phyloP scores from a whole-genome alignment of 2,888 invertebrate species.

The Eledona agricola region DNA sequence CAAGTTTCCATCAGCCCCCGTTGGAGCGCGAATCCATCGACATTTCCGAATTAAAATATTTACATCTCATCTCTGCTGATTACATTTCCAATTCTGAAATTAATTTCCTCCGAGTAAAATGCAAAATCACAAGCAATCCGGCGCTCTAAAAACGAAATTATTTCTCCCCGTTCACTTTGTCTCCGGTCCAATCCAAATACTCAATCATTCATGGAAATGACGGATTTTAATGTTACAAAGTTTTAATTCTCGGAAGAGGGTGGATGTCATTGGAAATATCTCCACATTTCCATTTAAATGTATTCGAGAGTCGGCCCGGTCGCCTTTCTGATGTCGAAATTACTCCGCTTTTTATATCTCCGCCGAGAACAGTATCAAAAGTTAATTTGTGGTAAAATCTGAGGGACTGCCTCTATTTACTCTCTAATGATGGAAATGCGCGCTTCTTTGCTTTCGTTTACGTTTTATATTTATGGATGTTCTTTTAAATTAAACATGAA shows the following conservation, averaged over 20 bases:
- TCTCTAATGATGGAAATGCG: conserved; percentile 60
- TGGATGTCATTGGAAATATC: conserved; percentile 59
- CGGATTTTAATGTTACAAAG: conserved; percentile 62
- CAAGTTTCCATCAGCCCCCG: conserved; percentile 40
- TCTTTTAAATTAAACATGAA: conserved; percentile 52
- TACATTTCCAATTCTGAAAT: conserved; percentile 61
- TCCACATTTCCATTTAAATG: conserved; percentile 63
- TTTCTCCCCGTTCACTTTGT: conserved; percentile 58
- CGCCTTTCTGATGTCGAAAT: conserved; percentile 55
- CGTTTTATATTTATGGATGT: conserved; percentile 55
- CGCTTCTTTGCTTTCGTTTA: conserved; percentile 53
- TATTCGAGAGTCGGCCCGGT: conserved; percentile 51
- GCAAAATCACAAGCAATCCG: conserved; percentile 60
- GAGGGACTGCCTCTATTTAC: conserved; percentile 58
- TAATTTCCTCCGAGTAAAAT: conserved; percentile 60
- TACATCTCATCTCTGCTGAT: conserved; percentile 60
- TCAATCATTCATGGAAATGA: conserved; percentile 63
- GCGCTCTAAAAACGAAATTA: conserved; percentile 59
- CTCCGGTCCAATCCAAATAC: conserved; percentile 57
- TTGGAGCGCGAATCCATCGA: conserved; percentile 25
- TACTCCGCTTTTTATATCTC: conserved; percentile 63
- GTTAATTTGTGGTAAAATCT: conserved; percentile 64
- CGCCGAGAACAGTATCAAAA: conserved; percentile 63
- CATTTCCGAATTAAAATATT: conserved; percentile 58
- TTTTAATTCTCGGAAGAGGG: conserved; percentile 57